Conservation (phyloP, 2,888 invertebrate species). For the Zygaena filipendulae region DNA sequence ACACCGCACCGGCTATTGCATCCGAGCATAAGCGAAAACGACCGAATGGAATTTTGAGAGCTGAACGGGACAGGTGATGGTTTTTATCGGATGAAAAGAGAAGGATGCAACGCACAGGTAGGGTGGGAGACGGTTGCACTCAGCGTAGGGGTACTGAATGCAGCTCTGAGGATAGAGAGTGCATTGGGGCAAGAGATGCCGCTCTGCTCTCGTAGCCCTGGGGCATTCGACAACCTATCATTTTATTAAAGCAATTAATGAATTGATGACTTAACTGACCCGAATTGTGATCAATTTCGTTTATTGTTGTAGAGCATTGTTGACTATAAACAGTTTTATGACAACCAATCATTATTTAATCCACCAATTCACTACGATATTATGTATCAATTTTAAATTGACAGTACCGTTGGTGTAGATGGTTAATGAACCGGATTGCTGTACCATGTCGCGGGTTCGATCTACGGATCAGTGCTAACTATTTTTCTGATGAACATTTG, state of each 20-base stretch:
- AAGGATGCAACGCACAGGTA: slow-evolving; percentile 37
- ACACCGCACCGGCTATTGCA: slow-evolving; percentile 70
- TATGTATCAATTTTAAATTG: too few species aligned
- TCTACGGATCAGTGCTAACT: too few species aligned
- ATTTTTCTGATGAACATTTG: too few species aligned
- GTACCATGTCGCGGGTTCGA: too few species aligned
- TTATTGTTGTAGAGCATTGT: slow-evolving; percentile 42
- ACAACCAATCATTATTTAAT: slow-evolving; percentile 18
- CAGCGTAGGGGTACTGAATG: slow-evolving; percentile 43
- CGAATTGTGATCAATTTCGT: slow-evolving; percentile 46
- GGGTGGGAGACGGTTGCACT: slow-evolving; percentile 50
- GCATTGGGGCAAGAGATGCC: slow-evolving; percentile 39
- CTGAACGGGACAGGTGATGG: slow-evolving; percentile 40
- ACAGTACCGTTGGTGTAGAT: too few species aligned
- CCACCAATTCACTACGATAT: too few species aligned
- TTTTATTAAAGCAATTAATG: slow-evolving; percentile 39
- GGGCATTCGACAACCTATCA: too few species aligned
- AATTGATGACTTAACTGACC: slow-evolving; percentile 50
- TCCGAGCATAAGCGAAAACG: slow-evolving; percentile 59
- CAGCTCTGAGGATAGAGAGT: slow-evolving; percentile 44
- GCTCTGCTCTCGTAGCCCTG: not conserved
- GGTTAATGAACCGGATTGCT: too few species aligned
- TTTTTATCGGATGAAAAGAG: slow-evolving; percentile 30
- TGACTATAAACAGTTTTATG: slow-evolving; percentile 45
- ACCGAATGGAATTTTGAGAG: slow-evolving; percentile 58